Conservation (phyloP, 1,140 invertebrate genomes). For the Drosophila pallidifrons region DNA sequence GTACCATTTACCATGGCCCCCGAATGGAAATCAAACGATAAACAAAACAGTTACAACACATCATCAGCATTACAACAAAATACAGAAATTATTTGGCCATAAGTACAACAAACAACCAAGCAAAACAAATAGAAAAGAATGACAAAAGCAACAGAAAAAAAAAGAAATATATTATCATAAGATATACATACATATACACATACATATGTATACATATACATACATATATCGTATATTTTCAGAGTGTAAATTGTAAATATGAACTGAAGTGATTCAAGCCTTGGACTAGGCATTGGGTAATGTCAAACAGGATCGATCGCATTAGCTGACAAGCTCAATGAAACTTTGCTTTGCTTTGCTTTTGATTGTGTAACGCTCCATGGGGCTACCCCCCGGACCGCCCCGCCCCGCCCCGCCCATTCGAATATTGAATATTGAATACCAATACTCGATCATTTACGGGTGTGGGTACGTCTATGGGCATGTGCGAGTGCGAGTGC, state of each 20-base stretch:
- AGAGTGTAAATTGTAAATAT: conserved; percentile 16
- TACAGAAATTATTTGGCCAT: not conserved
- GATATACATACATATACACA: not conserved
- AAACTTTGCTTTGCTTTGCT: conserved; percentile 12
- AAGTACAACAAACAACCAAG: not conserved
- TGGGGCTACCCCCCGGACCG: conserved; percentile 5
- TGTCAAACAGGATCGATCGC: conserved; percentile 50
- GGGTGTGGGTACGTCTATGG: not conserved
- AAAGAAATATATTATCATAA: not conserved
- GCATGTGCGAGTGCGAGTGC: not conserved
- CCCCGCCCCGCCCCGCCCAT: no score
- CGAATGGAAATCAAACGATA: conserved; percentile 3
- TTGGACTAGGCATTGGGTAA: conserved; percentile 54
- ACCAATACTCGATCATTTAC: not conserved
- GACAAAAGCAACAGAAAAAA: not conserved
- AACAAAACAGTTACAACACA: not conserved
- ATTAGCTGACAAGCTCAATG: conserved; percentile 49
- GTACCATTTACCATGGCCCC: conserved; percentile 1
- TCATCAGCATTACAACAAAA: not conserved
- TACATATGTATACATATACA: not conserved
- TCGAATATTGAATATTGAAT: conserved; percentile 25
- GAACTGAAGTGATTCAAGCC: conserved; percentile 23
- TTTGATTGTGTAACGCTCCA: conserved; percentile 39
- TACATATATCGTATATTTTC: not conserved
- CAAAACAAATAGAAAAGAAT: no score